Conservation (phyloP, 2,797 vertebrate species). For the Enteromius radiatus region DNA sequence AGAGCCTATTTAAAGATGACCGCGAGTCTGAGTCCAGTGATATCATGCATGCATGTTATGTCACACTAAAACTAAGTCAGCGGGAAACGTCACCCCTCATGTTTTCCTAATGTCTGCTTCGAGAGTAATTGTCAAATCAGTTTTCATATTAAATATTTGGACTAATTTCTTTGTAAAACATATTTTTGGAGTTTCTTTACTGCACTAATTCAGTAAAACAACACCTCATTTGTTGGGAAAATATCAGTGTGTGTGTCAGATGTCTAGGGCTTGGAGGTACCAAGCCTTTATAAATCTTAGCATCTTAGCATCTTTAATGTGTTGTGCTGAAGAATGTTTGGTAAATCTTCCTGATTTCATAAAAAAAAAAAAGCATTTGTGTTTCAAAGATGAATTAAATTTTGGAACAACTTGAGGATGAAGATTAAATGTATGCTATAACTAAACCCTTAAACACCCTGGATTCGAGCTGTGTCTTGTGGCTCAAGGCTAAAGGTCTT, state of each 20-base stretch:
- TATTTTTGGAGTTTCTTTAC: not conserved
- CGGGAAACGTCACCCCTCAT: constrained; percentile 7
- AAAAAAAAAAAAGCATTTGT: not conserved
- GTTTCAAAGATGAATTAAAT: not conserved
- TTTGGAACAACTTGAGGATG: not conserved
- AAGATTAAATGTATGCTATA: too few relatives aligned
- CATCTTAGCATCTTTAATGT: too few relatives aligned
- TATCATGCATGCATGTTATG: constrained; percentile 50
- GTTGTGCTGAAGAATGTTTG: too few relatives aligned
- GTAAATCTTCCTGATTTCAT: not conserved
- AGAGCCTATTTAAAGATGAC: constrained; percentile 52
- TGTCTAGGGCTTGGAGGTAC: constrained; percentile 32
- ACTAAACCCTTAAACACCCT: not conserved
- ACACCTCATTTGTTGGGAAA: constrained; percentile 2
- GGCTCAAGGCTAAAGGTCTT: not conserved
- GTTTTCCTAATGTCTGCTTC: constrained; percentile 21
- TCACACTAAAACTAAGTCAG: constrained; percentile 31
- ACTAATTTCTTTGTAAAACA: constrained; percentile 15
- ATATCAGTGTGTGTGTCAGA: constrained; percentile 26
- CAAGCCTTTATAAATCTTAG: too few relatives aligned
- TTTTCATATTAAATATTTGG: constrained; percentile 38
- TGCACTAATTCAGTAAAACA: constrained; percentile 14
- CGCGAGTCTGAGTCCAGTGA: constrained; percentile 38
- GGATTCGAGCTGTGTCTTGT: not conserved
- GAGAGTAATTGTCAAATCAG: constrained; percentile 17